These are phyloP conservation scores for Brachionus koreanus DNA, from an alignment of 1,140 invertebrate genomes.

Conservation along the genomic window DNA sequence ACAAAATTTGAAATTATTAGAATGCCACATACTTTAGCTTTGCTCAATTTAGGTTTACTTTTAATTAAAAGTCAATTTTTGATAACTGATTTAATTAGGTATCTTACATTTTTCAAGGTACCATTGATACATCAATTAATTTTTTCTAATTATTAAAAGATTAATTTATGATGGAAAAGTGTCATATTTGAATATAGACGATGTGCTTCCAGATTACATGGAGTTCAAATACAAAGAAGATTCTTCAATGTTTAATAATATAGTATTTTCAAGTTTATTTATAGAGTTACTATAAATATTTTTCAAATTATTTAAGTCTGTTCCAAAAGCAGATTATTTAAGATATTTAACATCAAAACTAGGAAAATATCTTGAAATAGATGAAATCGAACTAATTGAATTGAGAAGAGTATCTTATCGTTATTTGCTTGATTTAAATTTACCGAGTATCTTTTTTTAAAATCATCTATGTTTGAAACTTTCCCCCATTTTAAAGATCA, in stretches of 20 bases:
- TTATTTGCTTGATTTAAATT: constrained; percentile 27
- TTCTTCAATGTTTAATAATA: constrained; percentile 26
- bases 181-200: constrained; percentile 35
- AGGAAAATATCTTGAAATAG: constrained; percentile 22
- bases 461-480: background rate
- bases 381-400: constrained; percentile 38
- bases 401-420: constrained; percentile 2
- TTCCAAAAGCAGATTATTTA: constrained; percentile 27
- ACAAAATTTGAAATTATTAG: constrained; percentile 40
- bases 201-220: constrained; percentile 19
- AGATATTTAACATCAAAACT: constrained; percentile 42
- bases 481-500: background rate
- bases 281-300: background rate
- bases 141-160: constrained; percentile 14
- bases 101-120: background rate
- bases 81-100: constrained; percentile 40
- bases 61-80: constrained; percentile 33
- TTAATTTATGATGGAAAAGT: constrained; percentile 36
- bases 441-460: constrained; percentile 22
- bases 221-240: constrained; percentile 17
- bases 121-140: background rate
- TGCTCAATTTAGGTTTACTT: constrained; percentile 18
- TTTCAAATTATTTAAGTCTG: background rate
- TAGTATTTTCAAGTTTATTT: background rate
- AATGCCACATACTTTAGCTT: constrained; percentile 35